Base-by-base conservation (phyloP, 2,113 vertebrate genomes). In the Onychorhynchus coronatus region DNA sequence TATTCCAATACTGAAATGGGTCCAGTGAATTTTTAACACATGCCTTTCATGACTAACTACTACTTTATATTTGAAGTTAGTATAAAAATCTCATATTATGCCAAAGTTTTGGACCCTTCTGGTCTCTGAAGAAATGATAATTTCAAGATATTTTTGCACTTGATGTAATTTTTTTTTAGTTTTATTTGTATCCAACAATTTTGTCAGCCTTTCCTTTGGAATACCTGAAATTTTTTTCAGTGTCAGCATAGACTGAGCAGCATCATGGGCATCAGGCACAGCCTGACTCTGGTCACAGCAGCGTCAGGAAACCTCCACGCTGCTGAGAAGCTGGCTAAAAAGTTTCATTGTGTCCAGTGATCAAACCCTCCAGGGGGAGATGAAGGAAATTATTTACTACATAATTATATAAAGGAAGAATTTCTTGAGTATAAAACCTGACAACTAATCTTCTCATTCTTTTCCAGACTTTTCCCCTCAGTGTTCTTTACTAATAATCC, bases 281-380 rank as follows among this genome's bases (percentile, higher is more conserved):
- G 39, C 22, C 31, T 68, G 37, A 22, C 13, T 15, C 35, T 49
- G n/a, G 4, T 52, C 28, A 82, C 25, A 73, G 21, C 28, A 76
- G 6, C 33, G 22, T 55, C 13, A 25, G 22, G 21, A 83, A 90
- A 71, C 7, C 11, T 55, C 27, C 11, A 18, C 2, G 7, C 3
- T 79, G 13, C 35, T 85, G n/a, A 88, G 53, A 49, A 33, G 6
- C 14, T 71, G 31, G 6, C 25, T 59, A 49, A 59, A 82, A 65
- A 14, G 11, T 8, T 11, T 17, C 0, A 0, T 24, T 76, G 8
- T 14, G 50, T 61, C 21, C 35, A 19, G 17, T 39, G 9, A 20
- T 35, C 71, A 82, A 35, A 78, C 39, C 12, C 39, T 63, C 61
- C 61, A 63, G 31, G 11, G 39, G 15, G 25, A 79, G 28, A 61